These are phyloP conservation scores for Pipistrellus kuhlii DNA, from an alignment of 2,797 vertebrate genomes.

Conservation along the genomic window DNA sequence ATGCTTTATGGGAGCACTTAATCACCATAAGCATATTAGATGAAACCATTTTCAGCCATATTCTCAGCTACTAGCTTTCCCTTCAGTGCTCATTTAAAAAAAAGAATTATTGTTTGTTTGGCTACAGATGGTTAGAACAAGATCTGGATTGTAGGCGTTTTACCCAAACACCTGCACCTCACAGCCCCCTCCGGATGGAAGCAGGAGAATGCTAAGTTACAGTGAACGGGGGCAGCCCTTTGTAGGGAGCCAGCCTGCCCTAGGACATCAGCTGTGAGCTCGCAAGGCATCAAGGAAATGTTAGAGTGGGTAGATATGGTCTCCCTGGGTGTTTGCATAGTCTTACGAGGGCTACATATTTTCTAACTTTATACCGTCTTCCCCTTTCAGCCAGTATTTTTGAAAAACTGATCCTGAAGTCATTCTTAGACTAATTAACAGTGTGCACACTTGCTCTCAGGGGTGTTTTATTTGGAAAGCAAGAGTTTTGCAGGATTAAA, in stretches of 20 bases:
- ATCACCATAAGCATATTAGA: not conserved
- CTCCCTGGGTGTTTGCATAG: not conserved
- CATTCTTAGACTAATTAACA: conserved; percentile 7
- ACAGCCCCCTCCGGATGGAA: not conserved
- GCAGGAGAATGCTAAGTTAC: not conserved
- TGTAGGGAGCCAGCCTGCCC: not conserved
- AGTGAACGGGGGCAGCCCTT: not conserved
- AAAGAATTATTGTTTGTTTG: not conserved
- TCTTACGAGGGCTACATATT: not conserved
- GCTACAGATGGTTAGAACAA: not conserved
- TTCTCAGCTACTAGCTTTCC: conserved; percentile 30
- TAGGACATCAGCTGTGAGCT: not conserved
- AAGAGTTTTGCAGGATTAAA: not conserved
- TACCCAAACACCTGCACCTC: not conserved
- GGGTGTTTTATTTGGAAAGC: conserved; percentile 10
- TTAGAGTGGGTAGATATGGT: not conserved
- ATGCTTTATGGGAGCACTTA: not conserved
- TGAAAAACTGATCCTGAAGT: conserved; percentile 35
- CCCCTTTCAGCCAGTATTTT: not conserved
- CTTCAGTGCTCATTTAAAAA: not conserved
- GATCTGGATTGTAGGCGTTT: conserved; percentile 16
- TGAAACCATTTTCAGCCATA: not conserved
- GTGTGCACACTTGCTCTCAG: not conserved
- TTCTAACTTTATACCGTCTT: not conserved
- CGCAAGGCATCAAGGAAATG: not conserved